A percentile compares a stretch with the other conserved stretches of the same genome.
These are phyloP conservation scores for Pelochelys cantorii DNA, from an alignment of 2,797 vertebrate species.

Conservation along the genomic window DNA sequence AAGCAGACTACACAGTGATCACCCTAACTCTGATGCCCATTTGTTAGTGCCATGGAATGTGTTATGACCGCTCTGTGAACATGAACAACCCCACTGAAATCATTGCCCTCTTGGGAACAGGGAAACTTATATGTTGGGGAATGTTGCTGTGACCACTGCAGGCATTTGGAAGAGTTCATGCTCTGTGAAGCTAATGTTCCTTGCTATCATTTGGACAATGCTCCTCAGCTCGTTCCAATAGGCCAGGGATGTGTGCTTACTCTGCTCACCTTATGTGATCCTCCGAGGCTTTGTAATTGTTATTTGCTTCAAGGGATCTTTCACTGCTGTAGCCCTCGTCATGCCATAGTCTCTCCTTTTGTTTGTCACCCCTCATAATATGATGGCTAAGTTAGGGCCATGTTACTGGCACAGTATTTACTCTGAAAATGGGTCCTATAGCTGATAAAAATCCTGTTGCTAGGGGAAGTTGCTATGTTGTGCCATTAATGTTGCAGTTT, in stretches of 20 bases:
- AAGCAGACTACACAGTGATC: neutral
- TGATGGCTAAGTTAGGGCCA: fast-evolving
- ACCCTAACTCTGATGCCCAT: neutral
- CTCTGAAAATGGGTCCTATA: fast-evolving
- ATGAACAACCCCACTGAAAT: neutral
- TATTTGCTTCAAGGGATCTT: neutral
- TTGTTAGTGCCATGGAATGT: neutral
- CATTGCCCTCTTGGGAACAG: neutral
- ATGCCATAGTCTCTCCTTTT: neutral
- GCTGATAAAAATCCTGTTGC: neutral
- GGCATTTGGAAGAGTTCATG: fast-evolving
- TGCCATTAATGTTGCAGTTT: neutral
- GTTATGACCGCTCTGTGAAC: neutral
- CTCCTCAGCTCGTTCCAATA: neutral
- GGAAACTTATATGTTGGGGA: neutral
- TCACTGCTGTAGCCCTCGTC: neutral
- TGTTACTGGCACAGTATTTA: neutral
- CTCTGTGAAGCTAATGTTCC: fast-evolving
- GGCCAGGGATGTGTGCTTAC: neutral
- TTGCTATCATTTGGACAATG: neutral
- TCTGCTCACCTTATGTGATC: fast-evolving
- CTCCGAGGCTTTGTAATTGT: neutral
- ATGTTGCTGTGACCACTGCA: neutral
- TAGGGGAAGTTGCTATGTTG: neutral
- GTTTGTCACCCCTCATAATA: neutral